phyloP scores from a whole-genome alignment of 2,797 vertebrate species.

The Arrhamphus sclerolepis region DNA sequence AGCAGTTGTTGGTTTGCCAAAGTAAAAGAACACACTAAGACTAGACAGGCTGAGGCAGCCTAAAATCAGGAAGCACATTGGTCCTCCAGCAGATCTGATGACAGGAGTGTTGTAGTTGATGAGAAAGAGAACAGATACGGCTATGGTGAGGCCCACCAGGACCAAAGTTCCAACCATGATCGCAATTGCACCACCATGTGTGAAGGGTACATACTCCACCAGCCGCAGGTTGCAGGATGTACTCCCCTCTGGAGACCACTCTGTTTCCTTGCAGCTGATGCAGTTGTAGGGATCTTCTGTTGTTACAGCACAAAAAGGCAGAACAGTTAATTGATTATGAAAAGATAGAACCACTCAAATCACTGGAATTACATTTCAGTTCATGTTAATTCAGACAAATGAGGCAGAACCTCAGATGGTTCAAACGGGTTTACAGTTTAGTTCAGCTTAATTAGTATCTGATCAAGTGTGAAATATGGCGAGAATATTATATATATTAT shows the following conservation, averaged over 20 bases:
- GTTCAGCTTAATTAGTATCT: too few species aligned
- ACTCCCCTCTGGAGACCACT: constrained; percentile 82
- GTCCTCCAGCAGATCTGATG: constrained; percentile 86
- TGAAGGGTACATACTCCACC: constrained; percentile 75
- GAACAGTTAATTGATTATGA: not conserved
- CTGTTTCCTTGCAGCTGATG: constrained; percentile 64
- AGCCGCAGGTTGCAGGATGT: constrained; percentile 74
- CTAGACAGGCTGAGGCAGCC: constrained; percentile 70
- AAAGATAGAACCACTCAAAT: too few species aligned
- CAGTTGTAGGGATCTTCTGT: constrained; percentile 68
- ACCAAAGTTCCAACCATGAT: constrained; percentile 54
- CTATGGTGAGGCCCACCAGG: constrained; percentile 67
- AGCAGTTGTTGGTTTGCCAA: constrained; percentile 73
- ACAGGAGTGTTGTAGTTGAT: too few species aligned
- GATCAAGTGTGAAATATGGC: too few species aligned
- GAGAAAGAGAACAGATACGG: constrained; percentile 75
- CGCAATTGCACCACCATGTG: constrained; percentile 59
- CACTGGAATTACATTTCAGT: too few species aligned
- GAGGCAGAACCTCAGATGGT: too few species aligned
- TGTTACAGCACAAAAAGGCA: constrained; percentile 13
- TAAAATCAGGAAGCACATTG: constrained; percentile 86
- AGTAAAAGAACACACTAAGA: constrained; percentile 80
- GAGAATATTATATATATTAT: too few species aligned
- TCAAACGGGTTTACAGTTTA: too few species aligned
- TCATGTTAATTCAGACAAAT: too few species aligned